Percentiles rank a stretch among this genome's conserved stretches.
phyloP scores from a whole-genome alignment of 2,113 vertebrate species.

The Lophotis ruficrista region DNA sequence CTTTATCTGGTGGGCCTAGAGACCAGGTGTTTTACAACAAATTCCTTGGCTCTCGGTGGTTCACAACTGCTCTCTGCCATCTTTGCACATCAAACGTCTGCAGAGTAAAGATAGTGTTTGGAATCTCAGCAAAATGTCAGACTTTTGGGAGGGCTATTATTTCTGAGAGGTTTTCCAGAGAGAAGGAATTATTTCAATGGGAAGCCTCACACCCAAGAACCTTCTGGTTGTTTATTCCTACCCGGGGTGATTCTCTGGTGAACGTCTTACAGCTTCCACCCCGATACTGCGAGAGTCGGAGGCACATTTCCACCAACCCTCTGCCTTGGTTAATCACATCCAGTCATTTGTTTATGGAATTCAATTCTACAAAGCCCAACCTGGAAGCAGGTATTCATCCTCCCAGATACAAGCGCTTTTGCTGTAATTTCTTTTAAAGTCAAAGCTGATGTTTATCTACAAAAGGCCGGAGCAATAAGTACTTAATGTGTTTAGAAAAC shows the following conservation, averaged over 20 bases:
- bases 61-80: not conserved
- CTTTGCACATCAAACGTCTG: not conserved
- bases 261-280: constrained; percentile 33
- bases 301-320: constrained; percentile 35
- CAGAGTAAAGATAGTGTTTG: not conserved
- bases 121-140: not conserved
- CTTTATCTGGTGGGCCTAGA: not conserved
- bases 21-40: constrained; percentile 23
- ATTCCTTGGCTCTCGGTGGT: not conserved
- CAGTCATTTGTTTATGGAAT: constrained; percentile 45
- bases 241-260: not conserved
- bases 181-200: not conserved
- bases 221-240: constrained; percentile 36
- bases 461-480: constrained; percentile 34
- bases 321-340: constrained; percentile 22
- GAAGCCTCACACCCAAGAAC: constrained; percentile 34
- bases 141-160: not conserved
- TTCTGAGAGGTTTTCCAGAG: not conserved
- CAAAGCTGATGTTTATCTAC: constrained; percentile 62
- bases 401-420: constrained; percentile 38
- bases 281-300: not conserved
- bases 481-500: constrained; percentile 52
- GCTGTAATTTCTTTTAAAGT: constrained; percentile 44
- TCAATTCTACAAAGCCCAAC: not conserved
- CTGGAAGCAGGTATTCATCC: constrained; percentile 36